Conservation (phyloP, 2,113 vertebrate genomes). For the Lophotis ruficrista region DNA sequence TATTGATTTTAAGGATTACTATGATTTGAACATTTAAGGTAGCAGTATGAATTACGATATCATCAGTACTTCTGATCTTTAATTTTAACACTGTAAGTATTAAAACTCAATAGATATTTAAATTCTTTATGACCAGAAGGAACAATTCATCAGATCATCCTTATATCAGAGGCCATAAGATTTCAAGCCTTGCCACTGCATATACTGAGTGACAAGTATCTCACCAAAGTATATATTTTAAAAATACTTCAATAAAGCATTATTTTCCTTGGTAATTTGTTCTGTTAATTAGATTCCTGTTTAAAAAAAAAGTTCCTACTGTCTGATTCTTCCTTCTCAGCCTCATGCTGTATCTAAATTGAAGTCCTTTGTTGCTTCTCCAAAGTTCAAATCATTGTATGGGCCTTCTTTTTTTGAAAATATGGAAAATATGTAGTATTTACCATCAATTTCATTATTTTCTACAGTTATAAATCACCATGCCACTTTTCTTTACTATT, state of each 20-base stretch:
- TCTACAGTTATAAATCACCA: background rate
- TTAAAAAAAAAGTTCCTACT: background rate
- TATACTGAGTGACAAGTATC: background rate
- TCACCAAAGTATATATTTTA: background rate
- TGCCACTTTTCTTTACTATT: background rate
- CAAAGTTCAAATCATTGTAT: background rate
- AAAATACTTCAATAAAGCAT: background rate
- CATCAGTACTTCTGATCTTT: background rate
- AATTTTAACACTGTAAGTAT: background rate
- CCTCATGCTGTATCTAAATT: background rate
- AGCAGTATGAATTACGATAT: background rate
- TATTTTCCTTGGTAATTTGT: background rate
- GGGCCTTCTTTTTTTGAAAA: background rate
- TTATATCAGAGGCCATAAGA: background rate
- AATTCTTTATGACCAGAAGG: background rate
- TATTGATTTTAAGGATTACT: background rate
- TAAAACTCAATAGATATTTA: background rate
- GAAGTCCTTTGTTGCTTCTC: background rate
- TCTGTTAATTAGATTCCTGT: background rate
- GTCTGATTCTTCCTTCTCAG: background rate
- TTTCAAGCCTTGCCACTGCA: background rate
- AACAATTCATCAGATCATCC: background rate
- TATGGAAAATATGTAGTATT: background rate
- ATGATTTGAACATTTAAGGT: background rate
- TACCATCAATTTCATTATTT: background rate